Evolutionary conservation across 2,113 vertebrate genomes (phyloP), one percentile per base, ranked within the genome.

Genomic region (Psilopsiagon aymara): DNA sequence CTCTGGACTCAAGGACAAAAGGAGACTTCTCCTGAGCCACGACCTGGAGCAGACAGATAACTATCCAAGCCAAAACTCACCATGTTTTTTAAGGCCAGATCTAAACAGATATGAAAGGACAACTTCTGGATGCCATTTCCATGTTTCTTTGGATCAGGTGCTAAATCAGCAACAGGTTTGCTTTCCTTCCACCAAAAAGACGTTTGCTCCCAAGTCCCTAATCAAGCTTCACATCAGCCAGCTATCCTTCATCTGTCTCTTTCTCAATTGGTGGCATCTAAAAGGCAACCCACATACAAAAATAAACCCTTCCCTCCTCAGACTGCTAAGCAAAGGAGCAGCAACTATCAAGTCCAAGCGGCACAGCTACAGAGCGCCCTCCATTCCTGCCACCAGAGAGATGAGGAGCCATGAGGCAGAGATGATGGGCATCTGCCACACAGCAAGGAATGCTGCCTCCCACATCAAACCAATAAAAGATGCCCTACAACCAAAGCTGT

Each of bases 381-480:
- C 21, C 3, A 2, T 6, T 44, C 18, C 74, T 28, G 17, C 29
- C 33, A 5, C 23, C 37, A 7, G 0, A 0, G 29, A 44, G 49
- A 39, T 9, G 27, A 33, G n/a, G 44, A 66, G 23, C 31, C 24
- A 75, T 5, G 8, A 25, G n/a, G 46, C 66, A 85, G 51, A 55
- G 82, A 19, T 1, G 10, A 51, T 0, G 11, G 35, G 35, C 37
- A 35, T 1, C 3, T 13, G 29, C 41, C 44, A 31, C 8, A 31
- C 52, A 43, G 59, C 13, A 11, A 35, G 39, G n/a, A 63, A 5
- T 4, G 10, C 37, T 43, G 49, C 67, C 68, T 52, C 41, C 67
- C 27, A 28, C 66, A 11, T 4, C 0, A 27, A 55, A 62, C 7
- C 57, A 17, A 51, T 13, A 13, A 25, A 25, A 51, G 13, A 0